A percentile compares a stretch with the other conserved stretches of the same genome.
These are phyloP conservation scores for Galeopterus variegatus DNA, from an alignment of 2,113 vertebrate species.

Conservation along the genomic window DNA sequence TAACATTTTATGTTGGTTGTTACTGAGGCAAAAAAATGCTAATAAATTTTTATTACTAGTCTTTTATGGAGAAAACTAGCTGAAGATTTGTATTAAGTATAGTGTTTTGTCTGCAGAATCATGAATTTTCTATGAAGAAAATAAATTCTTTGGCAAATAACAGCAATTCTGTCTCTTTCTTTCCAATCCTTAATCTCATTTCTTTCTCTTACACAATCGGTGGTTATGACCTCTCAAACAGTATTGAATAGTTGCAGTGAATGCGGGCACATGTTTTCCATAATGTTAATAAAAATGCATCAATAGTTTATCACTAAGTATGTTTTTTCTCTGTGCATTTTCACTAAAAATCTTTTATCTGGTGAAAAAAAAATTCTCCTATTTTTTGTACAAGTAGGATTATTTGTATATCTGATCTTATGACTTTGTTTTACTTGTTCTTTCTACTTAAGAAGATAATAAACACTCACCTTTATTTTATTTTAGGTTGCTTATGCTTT, in stretches of 20 bases:
- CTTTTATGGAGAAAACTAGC: not conserved
- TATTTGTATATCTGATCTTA: too few species aligned
- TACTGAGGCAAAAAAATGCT: not conserved
- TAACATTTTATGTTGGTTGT: not conserved
- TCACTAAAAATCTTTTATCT: not conserved
- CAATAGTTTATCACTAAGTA: not conserved
- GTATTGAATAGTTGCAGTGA: not conserved
- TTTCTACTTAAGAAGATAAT: too few species aligned
- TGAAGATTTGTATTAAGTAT: not conserved
- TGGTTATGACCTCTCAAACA: not conserved
- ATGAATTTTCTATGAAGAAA: slow-evolving; percentile 25
- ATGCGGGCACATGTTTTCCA: not conserved
- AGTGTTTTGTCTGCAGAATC: not conserved
- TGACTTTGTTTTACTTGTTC: too few species aligned
- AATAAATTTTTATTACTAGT: not conserved
- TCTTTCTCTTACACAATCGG: not conserved
- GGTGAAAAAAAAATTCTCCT: not conserved
- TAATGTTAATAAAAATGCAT: not conserved
- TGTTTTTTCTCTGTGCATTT: not conserved
- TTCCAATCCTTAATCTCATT: not conserved
- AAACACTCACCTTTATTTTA: too few species aligned
- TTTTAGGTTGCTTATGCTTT: too few species aligned
- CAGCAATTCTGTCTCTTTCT: not conserved
- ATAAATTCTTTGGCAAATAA: not conserved
- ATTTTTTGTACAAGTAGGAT: not conserved